Evolutionary conservation across 2,888 invertebrate genomes (phyloP), one percentile per base, ranked within the genome.

Genomic region (Noctua janthina): DNA sequence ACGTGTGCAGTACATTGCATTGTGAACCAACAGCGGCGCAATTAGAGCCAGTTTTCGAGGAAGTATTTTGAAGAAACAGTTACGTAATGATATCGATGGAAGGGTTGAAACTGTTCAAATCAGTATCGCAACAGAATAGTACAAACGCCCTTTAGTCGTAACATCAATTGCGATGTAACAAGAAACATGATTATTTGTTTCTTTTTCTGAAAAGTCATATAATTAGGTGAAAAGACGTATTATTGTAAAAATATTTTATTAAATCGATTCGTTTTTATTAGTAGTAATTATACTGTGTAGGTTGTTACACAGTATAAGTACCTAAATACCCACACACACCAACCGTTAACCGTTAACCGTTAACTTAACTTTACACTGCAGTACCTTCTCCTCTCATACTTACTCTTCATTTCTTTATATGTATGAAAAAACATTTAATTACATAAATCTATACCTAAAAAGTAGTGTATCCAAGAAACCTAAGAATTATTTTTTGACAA

Each of bases 181-280:
- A 62, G 35, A 35, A 64, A 15, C 62, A 62, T 29, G 1, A 64
- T 35, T 17, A 35, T 64, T 64, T 35, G 15, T 62, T 62, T 64
- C 2, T 35, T 64, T 35, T 64, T 8, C 64, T 64, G 17, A 39
- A 39, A 39, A 66, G 0, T 39, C 35, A 10, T 20, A 20, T 66
- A 0, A 49, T 29, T 49, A 29, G 10, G 2, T 29, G 17, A 17
- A 2, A n/a, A 29, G 29, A 46, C 8, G n/a, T 6, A 54, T 56
- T 56, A 5, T 17, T 71, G 46, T 35, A 3, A 72, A 71, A 83
- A 83, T 11, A 20, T 43, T 85, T 85, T 83, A 85, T 86, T 85
- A 39, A 56, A 76, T 72, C 74, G 35, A 74, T 68, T 76, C 15
- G 43, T 79, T 79, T 86, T 79, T 79, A 79, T 66, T 79, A 43